Evolutionary conservation across 2,113 vertebrate genomes (phyloP).

Genomic region (Hemibagrus wyckioides): DNA sequence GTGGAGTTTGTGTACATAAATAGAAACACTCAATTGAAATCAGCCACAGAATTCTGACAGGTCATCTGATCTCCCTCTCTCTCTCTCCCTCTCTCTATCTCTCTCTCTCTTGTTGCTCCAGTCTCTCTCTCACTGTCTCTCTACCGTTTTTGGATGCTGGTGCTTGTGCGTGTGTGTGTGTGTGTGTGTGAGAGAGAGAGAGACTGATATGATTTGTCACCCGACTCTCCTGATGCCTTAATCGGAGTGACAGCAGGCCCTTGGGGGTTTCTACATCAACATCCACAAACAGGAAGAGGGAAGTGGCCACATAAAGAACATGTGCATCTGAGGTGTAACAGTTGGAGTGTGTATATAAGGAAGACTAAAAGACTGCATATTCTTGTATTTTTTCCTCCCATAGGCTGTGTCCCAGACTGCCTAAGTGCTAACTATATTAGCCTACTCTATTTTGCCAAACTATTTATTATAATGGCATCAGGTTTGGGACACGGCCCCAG

Average conservation of each 20-base stretch:
- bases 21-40: not conserved
- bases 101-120: not conserved
- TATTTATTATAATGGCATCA: not conserved
- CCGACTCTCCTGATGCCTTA: not conserved
- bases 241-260: not conserved
- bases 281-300: conserved; percentile 11
- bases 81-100: too few relatives aligned
- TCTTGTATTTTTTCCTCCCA: not conserved
- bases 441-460: not conserved
- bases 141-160: not conserved
- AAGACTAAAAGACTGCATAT: not conserved
- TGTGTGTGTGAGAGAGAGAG: not conserved
- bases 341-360: not conserved
- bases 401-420: not conserved
- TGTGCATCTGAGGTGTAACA: not conserved
- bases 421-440: not conserved
- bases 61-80: not conserved
- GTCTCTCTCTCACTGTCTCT: not conserved
- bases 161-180: not conserved
- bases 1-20: not conserved
- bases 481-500: not conserved
- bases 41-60: not conserved
- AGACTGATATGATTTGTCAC: conserved; percentile 24
- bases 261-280: not conserved
- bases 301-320: not conserved